Base-by-base conservation (phyloP, 2,888 invertebrate genomes). In the Empis stercorea region DNA sequence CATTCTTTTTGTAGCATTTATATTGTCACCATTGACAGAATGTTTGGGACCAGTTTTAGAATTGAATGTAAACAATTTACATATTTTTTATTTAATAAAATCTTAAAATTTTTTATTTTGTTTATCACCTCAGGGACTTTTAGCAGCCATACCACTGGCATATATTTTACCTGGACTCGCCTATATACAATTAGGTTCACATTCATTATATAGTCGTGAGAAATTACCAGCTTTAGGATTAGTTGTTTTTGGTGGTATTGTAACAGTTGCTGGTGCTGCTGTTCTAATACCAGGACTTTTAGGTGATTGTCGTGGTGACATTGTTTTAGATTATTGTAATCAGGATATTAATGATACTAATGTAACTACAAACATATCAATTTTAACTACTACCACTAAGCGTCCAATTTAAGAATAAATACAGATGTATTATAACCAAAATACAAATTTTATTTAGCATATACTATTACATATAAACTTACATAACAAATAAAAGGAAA, bases 41-140 rank as follows among this genome's bases (percentile, higher is more conserved):
- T 89, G 89, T 62, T 71, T 89, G 37, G 87, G 87, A 17, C 76
- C 87, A 36, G 87, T 88, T 6, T 69, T 89, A 53, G 87, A 87
- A 68, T 63, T 89, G 42, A 88, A 89, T 68, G 85, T 84, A 71
- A 76, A 62, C n/a, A n/a, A n/a, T n/a, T n/a, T n/a, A n/a, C n/a
- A n/a, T 57, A 17, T n/a, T 10, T 23, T 36, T 9, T 27, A 27
- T 27, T 27, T 27, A 7, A 27, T 20, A n/a, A n/a, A n/a, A n/a
- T n/a, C n/a, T n/a, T n/a, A n/a, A n/a, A n/a, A n/a, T n/a, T n/a
- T n/a, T n/a, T n/a, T n/a, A n/a, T n/a, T n/a, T n/a, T n/a, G n/a
- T n/a, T n/a, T n/a, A n/a, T n/a, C n/a, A n/a, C 40, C 14, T 27
- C 58, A 85, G 85, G 88, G 88, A 48, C 80, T 88, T 14, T 57